Evolutionary conservation across 2,113 vertebrate genomes (phyloP), one percentile per base, ranked within the genome.

Genomic region (Paradoxurus hermaphroditus): DNA sequence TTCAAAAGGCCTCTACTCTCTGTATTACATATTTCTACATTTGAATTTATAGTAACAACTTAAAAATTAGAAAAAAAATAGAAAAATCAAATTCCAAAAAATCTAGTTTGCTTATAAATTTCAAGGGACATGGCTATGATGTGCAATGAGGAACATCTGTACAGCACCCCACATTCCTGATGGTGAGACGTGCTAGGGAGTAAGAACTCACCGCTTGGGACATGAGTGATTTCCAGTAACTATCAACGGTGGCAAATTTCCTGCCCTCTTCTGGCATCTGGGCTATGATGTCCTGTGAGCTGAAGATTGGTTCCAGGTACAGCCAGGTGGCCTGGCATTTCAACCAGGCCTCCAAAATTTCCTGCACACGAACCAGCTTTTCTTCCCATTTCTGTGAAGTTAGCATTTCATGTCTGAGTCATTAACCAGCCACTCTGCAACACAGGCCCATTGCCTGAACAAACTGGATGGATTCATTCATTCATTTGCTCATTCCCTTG

Each of bases 211-310:
- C 99, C 59, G 99, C 98, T 97, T 99, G 99, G 39, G 46, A 14
- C 95, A 99, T 99, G 65, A 99, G 99, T 83, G 98, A 98, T 95
- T 99, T 99, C 99, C 99, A 99, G 98, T 98, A 99, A 36, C 97
- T n/a, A 94, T 99, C 99, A 59, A 99, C 99, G n/a, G 98, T 97
- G 65, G 75, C 94, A 98, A 99, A 99, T 96, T 99, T 99, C 95
- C 95, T 99, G 77, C 99, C 99, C 90, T 99, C 99, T 98, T 99
- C 99, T 63, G 99, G 99, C 99, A 99, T 99, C 98, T 99, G 99
- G 65, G 99, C 99, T 94, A 99, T 98, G 92, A 99, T 99, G 93
- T 99, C 99, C 97, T 99, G 99, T 1, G 99, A 99, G 98, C 99
- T 99, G 98, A 99, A 99, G 98, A 99, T 99, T 25, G 99, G 99